Conservation (phyloP, 2,888 invertebrate species). For the Cantharis rustica region DNA sequence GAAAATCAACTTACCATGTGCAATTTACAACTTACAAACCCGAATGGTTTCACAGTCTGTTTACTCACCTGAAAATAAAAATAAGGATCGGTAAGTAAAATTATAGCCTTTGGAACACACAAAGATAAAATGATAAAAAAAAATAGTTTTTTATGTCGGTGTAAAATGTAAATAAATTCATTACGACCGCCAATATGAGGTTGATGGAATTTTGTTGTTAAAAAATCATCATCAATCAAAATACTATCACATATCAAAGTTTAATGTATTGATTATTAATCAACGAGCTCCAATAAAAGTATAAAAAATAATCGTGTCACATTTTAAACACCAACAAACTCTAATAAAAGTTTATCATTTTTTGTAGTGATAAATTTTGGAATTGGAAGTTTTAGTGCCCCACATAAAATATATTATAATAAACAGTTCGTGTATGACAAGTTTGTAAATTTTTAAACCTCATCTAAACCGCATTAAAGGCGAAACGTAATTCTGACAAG, state of each 20-base stretch:
- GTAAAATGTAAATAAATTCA: neutral
- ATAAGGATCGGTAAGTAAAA: neutral
- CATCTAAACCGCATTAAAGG: constrained; percentile 27
- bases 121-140: neutral
- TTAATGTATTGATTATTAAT: neutral
- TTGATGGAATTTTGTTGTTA: constrained; percentile 3
- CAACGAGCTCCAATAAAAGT: neutral
- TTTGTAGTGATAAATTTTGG: neutral
- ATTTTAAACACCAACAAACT: neutral
- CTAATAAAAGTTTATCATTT: neutral
- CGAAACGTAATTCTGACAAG: constrained; percentile 22
- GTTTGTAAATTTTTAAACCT: constrained; percentile 22
- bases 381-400: neutral
- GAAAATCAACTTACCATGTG: neutral
- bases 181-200: neutral
- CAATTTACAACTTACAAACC: neutral
- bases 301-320: neutral
- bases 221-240: constrained; percentile 4
- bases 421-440: constrained; percentile 5
- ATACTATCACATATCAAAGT: neutral
- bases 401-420: neutral
- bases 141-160: neutral
- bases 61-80: neutral
- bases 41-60: neutral
- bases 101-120: neutral